Conservation (phyloP, 2,888 invertebrate genomes). For the Leptinotarsa tumamoca region DNA sequence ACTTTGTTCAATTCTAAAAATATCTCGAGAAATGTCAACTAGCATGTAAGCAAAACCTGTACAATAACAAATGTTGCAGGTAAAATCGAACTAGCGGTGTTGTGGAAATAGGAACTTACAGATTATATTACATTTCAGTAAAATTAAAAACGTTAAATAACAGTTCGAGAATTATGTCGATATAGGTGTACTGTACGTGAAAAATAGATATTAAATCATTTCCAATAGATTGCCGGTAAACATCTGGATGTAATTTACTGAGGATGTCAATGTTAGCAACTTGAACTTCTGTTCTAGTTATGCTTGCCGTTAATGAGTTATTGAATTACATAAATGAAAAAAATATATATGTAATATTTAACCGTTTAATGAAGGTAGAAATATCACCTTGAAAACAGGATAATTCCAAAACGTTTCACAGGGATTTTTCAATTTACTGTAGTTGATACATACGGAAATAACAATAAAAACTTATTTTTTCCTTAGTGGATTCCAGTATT, state of each 20-base stretch:
- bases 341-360: not conserved
- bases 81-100: not conserved
- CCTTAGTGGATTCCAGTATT: too few species aligned
- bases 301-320: not conserved
- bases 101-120: not conserved
- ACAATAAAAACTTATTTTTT: too few species aligned
- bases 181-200: not conserved
- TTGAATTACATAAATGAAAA: not conserved
- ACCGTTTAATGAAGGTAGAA: too few species aligned
- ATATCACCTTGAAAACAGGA: too few species aligned
- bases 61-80: constrained; percentile 6
- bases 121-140: not conserved
- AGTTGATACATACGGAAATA: too few species aligned
- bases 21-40: not conserved
- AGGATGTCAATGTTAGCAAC: constrained; percentile 15
- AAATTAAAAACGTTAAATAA: not conserved
- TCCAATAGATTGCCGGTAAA: constrained; percentile 9
- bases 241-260: not conserved
- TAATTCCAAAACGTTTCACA: too few species aligned
- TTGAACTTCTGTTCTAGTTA: constrained; percentile 12
- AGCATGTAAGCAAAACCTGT: not conserved
- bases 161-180: not conserved
- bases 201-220: not conserved
- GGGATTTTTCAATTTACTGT: too few species aligned
- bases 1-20: not conserved